Evolutionary conservation across 2,797 vertebrate genomes (phyloP).

Genomic region (Coracias cyanogaster): DNA sequence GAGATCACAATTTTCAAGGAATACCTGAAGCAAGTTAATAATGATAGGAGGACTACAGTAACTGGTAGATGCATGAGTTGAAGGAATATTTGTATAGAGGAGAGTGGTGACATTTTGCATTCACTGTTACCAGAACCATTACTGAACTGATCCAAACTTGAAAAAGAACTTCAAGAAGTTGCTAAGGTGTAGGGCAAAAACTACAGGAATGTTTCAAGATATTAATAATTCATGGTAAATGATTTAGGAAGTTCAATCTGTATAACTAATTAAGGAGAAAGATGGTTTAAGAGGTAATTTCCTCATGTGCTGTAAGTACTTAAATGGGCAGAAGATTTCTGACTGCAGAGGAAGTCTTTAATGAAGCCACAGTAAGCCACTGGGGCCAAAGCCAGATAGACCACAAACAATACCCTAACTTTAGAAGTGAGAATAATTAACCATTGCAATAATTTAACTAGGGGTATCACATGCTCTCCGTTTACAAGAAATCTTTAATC

Average conservation of each 20-base stretch:
- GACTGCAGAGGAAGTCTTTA: conserved; percentile 23
- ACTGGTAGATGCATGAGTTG: neutral
- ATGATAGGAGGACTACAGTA: neutral
- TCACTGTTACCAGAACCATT: neutral
- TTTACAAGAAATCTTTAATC: conserved; percentile 22
- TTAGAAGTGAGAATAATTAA: conserved; percentile 43
- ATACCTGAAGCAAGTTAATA: neutral
- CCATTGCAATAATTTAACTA: neutral
- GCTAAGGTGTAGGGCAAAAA: neutral
- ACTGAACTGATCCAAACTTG: neutral
- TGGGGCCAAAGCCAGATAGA: neutral
- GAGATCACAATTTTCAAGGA: neutral
- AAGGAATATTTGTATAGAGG: neutral
- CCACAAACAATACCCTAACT: conserved; percentile 17
- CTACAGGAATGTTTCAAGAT: neutral
- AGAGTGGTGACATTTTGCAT: neutral
- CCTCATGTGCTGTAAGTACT: conserved; percentile 3
- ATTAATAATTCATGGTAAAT: conserved; percentile 61
- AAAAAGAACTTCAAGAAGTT: neutral
- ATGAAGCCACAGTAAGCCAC: neutral
- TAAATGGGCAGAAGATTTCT: conserved; percentile 39
- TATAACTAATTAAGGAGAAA: conserved; percentile 52
- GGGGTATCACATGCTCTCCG: neutral
- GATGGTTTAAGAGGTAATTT: conserved; percentile 55
- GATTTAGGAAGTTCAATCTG: conserved; percentile 60